These are phyloP conservation scores for Thunnus thynnus DNA, from an alignment of 2,113 vertebrate genomes.

Conservation along the genomic window DNA sequence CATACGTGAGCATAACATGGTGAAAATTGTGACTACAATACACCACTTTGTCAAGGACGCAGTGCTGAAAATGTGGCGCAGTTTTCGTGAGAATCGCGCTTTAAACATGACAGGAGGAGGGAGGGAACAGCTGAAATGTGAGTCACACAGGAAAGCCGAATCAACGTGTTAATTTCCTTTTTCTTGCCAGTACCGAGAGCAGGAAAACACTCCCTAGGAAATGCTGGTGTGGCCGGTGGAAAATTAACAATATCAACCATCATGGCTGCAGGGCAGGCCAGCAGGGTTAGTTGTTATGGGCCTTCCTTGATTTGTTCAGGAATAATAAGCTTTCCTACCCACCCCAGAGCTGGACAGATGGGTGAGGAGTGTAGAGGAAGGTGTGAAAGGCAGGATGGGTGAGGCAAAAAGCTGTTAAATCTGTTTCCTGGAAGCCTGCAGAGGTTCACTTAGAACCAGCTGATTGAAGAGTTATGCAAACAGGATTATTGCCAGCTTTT, in stretches of 20 bases:
- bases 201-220: conserved; percentile 63
- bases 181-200: neutral
- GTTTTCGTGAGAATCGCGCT: neutral
- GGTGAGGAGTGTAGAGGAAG: no score
- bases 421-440: conserved; percentile 43
- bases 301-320: conserved; percentile 75
- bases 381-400: conserved; percentile 42
- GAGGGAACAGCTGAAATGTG: neutral
- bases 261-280: conserved; percentile 30
- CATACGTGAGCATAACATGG: neutral
- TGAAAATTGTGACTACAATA: neutral
- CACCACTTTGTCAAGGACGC: neutral
- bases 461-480: neutral
- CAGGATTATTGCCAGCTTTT: neutral
- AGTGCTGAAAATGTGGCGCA: neutral
- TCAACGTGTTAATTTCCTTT: conserved; percentile 37
- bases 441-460: neutral
- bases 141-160: conserved; percentile 9
- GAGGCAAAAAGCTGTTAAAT: conserved; percentile 39
- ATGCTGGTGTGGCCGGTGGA: conserved; percentile 56
- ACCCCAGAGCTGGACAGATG: neutral
- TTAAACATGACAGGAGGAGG: conserved; percentile 16
- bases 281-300: conserved; percentile 38
- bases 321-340: conserved; percentile 69
- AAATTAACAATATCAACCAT: conserved; percentile 50